A percentile compares a stretch with the other conserved stretches of the same genome.
Conservation (phyloP, 2,113 vertebrate genomes). For the Otocyon megalotis region DNA sequence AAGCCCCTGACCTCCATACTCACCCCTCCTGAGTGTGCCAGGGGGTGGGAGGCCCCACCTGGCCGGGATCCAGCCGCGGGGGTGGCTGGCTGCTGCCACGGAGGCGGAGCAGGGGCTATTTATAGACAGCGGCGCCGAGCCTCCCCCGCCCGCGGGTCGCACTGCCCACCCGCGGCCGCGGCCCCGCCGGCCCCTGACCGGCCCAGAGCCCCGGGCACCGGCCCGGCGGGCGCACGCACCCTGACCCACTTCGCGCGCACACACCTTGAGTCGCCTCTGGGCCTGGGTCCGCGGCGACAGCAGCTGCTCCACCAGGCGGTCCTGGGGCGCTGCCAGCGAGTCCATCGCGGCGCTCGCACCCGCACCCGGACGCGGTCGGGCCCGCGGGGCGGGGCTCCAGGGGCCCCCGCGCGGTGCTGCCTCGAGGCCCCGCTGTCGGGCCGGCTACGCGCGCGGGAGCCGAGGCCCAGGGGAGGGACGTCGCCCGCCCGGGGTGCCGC, state of each 20-base stretch:
- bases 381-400: background rate
- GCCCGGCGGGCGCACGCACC: background rate
- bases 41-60: conserved; percentile 64
- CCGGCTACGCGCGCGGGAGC: background rate
- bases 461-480: background rate
- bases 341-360: conserved; percentile 89
- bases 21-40: background rate
- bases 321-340: conserved; percentile 96
- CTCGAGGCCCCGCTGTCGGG: background rate
- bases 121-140: conserved; percentile 54
- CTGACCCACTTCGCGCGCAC: conserved; percentile 36
- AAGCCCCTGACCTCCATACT: background rate
- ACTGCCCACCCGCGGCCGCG: background rate
- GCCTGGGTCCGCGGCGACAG: conserved; percentile 94
- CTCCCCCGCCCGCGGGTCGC: background rate
- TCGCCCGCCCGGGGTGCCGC: background rate
- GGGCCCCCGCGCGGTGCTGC: background rate
- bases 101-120: conserved; percentile 50
- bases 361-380: background rate
- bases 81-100: conserved; percentile 39
- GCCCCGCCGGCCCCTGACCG: background rate
- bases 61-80: conserved; percentile 67
- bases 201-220: background rate
- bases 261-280: conserved; percentile 88
- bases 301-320: conserved; percentile 96